phyloP scores from a whole-genome alignment of 2,797 vertebrate species.

The Danio kyathit region DNA sequence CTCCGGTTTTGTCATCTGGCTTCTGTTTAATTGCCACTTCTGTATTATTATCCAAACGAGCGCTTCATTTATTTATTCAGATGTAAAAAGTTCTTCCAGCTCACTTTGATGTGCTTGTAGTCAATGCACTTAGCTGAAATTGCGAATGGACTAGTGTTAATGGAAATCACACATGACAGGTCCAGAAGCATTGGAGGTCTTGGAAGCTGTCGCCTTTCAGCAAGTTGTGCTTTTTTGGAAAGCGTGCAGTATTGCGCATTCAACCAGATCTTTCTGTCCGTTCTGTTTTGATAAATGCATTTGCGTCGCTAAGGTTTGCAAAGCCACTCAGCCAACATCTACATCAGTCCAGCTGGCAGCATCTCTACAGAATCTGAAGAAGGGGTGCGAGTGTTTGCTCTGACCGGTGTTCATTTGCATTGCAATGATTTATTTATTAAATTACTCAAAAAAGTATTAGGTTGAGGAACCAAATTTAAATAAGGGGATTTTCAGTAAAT shows the following conservation, averaged over 20 bases:
- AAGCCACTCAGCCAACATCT: not conserved
- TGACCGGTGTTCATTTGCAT: not conserved
- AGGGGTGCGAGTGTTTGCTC: not conserved
- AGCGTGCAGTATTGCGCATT: not conserved
- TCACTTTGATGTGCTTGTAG: conserved; percentile 31
- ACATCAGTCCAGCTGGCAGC: conserved; percentile 15
- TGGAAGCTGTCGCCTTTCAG: conserved; percentile 17
- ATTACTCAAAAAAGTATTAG: not conserved
- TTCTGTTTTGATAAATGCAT: conserved; percentile 11
- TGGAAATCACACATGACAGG: conserved; percentile 11
- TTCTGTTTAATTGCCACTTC: conserved; percentile 24
- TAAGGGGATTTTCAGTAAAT: not conserved
- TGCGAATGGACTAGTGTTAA: conserved; percentile 7
- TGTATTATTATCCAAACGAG: conserved; percentile 13
- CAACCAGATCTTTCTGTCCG: conserved; percentile 13
- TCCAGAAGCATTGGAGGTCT: conserved; percentile 8
- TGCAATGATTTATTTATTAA: not conserved
- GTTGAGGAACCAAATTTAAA: not conserved
- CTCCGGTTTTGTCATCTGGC: conserved; percentile 25
- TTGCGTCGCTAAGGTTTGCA: conserved; percentile 3
- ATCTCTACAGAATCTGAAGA: not conserved
- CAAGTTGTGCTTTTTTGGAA: conserved; percentile 18
- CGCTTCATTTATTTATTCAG: conserved; percentile 34
- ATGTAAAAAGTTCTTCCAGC: conserved; percentile 16
- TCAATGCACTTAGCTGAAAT: conserved; percentile 20